These are phyloP conservation scores for Glomeris maerens DNA, from an alignment of 1,140 invertebrate genomes.

Conservation along the genomic window DNA sequence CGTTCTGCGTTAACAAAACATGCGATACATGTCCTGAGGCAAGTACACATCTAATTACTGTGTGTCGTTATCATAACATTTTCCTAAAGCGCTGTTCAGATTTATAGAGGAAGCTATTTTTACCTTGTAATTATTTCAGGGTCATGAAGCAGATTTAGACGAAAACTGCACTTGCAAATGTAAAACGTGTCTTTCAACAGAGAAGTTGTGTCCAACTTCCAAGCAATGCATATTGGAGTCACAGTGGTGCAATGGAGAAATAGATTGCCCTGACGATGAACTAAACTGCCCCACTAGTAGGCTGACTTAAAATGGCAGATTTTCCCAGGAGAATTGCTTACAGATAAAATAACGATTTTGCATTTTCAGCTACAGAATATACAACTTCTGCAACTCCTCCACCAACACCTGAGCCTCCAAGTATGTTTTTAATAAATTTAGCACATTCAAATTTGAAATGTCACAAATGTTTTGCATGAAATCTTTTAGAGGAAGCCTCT, in stretches of 20 bases:
- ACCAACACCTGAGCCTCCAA: constrained; percentile 34
- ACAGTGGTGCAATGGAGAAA: constrained; percentile 63
- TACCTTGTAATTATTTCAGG: constrained; percentile 5
- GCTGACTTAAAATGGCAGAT: background rate
- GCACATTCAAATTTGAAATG: too few relatives aligned
- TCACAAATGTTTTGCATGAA: too few relatives aligned
- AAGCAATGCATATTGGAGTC: constrained; percentile 53
- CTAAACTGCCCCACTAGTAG: constrained; percentile 40
- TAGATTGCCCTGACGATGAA: constrained; percentile 74
- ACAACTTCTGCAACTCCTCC: constrained; percentile 16
- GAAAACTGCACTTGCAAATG: constrained; percentile 54
- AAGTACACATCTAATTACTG: constrained; percentile 13
- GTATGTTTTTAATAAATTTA: too few relatives aligned
- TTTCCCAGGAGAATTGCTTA: background rate
- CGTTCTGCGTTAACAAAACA: constrained; percentile 47
- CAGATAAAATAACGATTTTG: background rate
- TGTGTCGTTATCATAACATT: too few relatives aligned
- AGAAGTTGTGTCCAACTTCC: constrained; percentile 53
- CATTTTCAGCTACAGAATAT: too few relatives aligned
- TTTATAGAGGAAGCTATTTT: too few relatives aligned
- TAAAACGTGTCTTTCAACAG: constrained; percentile 47
- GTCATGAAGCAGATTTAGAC: background rate
- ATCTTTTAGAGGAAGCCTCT: too few relatives aligned
- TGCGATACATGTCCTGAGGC: constrained; percentile 46
- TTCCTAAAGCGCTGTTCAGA: too few relatives aligned